Evolutionary conservation across 53 echinoderm and acorn worm species (phyloP).

Genomic region (Actinopyga echinites): DNA sequence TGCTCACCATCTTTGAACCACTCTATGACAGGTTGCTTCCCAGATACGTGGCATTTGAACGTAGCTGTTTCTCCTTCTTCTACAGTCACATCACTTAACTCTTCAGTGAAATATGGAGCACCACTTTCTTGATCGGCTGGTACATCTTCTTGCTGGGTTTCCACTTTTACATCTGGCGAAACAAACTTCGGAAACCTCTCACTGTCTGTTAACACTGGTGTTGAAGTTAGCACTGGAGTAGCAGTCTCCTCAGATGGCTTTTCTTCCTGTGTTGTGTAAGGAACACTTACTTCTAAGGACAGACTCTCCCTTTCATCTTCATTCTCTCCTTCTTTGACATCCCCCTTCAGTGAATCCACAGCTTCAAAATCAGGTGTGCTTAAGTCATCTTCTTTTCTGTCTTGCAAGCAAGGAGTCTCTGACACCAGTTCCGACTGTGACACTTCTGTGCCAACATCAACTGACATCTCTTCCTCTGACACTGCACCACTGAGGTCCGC

Average conservation of each 20-base stretch:
- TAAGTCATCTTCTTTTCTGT: background rate
- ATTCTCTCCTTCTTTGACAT: background rate
- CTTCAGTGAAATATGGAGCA: conserved; percentile 60
- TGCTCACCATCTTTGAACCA: conserved; percentile 87
- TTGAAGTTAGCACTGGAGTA: background rate
- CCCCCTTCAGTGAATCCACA: background rate
- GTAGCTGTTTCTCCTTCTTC: conserved; percentile 78
- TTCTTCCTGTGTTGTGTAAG: background rate
- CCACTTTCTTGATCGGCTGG: background rate
- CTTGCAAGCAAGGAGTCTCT: background rate
- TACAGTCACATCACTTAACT: conserved; percentile 63
- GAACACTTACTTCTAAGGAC: background rate
- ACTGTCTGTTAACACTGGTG: background rate
- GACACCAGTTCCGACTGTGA: background rate
- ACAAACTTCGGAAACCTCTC: conserved; percentile 35
- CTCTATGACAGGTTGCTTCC: conserved; percentile 61
- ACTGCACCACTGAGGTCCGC: background rate
- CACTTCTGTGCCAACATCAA: conserved; percentile 42
- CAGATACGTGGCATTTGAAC: conserved; percentile 74
- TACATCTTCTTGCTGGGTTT: background rate
- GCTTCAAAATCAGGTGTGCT: background rate
- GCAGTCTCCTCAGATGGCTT: background rate
- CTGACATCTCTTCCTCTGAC: conserved; percentile 20
- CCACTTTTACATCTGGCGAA: conserved; percentile 1
- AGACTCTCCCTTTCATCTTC: background rate